A percentile compares a stretch with the other conserved stretches of the same genome.
These are phyloP conservation scores for Mastigias papua DNA, from an alignment of 30 jellyfish, hydroid and myxozoan genomes.

Conservation along the genomic window DNA sequence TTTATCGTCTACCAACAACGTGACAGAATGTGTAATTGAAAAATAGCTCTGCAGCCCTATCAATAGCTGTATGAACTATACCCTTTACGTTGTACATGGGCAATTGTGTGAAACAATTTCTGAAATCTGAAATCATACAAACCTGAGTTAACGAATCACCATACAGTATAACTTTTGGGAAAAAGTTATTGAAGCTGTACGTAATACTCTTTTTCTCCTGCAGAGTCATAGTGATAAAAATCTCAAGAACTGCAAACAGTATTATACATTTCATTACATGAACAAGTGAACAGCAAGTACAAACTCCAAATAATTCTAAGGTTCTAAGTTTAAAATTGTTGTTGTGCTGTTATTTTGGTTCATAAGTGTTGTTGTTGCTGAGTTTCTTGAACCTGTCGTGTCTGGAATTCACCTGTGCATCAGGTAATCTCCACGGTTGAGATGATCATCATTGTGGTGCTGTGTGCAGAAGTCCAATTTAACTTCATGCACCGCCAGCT, in stretches of 20 bases:
- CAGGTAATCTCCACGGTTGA: slow-evolving; percentile 5
- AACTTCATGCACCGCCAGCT: background rate
- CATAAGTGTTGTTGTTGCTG: slow-evolving; percentile 25
- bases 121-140: background rate
- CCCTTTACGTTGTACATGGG: background rate
- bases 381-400: background rate
- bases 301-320: background rate
- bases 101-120: background rate
- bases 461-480: background rate
- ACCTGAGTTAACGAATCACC: slow-evolving; percentile 92
- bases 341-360: slow-evolving; percentile 7
- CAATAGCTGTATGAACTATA: background rate
- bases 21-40: too few species aligned
- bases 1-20: background rate
- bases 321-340: background rate
- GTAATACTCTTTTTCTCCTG: background rate
- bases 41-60: too few species aligned
- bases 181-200: background rate
- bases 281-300: background rate
- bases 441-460: background rate
- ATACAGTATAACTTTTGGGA: slow-evolving; percentile 72
- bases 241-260: background rate
- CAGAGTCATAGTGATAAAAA: background rate
- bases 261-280: background rate
- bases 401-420: background rate